Evolutionary conservation across 2,113 vertebrate species (phyloP), one percentile per base, ranked within the genome.

Genomic region (Mionectes macconnelli): DNA sequence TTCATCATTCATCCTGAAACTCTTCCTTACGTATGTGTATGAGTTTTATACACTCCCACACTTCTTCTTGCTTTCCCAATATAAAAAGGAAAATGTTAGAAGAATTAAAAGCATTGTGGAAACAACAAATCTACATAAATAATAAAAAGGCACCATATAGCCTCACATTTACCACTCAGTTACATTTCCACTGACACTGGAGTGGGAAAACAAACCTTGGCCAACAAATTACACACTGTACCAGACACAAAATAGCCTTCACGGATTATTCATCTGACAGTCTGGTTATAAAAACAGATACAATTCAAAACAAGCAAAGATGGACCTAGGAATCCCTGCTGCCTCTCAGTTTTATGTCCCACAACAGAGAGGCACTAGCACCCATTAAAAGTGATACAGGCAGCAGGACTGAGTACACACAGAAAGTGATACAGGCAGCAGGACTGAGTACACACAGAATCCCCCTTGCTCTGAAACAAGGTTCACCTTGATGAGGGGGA

Each of bases 1-100:
- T 89, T 84, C 64, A 85, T 55, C 12, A 25, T 70, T 82, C 42
- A 70, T 55, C 85, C 60, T 78, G 40, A 81, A 84, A 62, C n/a
- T 66, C 78, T 57, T 70, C 22, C 13, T 78, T 74, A 35, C 9
- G 4, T 19, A 12, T 3, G 1, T 66, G 15, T 75, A 30, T 78
- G 12, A 63, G 25, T 37, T 87, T 81, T 81, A 74, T 15, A 77
- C 6, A 53, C 31, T 70, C 57, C 42, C 25, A 67, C 12, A 67
- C 25, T 50, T 57, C 30, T 35, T 73, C 19, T 35, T 77, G 12
- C 39, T 57, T 89, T 89, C 66, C 47, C 37, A 67, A 16, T 23
- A 23, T n/a, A 74, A 70, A 93, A 87, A 66, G 21, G 8, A 73
- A 9, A 37, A 82, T 45, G 6, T 31, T 31, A 45, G n/a, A 89